Evolutionary conservation across 2,888 invertebrate genomes (phyloP).

Genomic region (Agrochola circellaris): DNA sequence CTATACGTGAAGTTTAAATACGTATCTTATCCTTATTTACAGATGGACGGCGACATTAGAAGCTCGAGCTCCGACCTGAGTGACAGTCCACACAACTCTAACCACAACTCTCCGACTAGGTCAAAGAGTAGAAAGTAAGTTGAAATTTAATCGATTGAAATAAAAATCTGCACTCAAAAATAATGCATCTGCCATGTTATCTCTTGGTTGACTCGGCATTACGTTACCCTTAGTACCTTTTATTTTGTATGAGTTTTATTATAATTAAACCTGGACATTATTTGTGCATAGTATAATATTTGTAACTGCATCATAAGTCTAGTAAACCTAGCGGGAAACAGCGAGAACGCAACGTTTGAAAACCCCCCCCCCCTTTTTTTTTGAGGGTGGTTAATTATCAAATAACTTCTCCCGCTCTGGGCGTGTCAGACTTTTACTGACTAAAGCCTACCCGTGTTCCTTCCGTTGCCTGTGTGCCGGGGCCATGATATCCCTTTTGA

Average conservation of each 20-base stretch:
- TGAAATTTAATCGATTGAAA: not conserved
- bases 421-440: too few relatives aligned
- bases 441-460: too few relatives aligned
- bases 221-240: too few relatives aligned
- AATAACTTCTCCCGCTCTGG: too few relatives aligned
- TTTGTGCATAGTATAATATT: not conserved
- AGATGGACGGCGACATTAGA: slow-evolving; percentile 97
- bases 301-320: not conserved
- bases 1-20: not conserved
- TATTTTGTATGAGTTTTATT: too few relatives aligned
- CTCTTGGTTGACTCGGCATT: not conserved
- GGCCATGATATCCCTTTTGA: too few relatives aligned
- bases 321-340: not conserved
- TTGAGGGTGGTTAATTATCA: too few relatives aligned
- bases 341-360: too few relatives aligned
- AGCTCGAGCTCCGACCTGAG: slow-evolving; percentile 94
- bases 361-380: too few relatives aligned
- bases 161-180: too few relatives aligned
- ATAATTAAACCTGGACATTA: too few relatives aligned
- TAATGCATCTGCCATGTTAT: not conserved
- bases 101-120: slow-evolving; percentile 80
- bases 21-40: slow-evolving; percentile 58
- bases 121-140: slow-evolving; percentile 83
- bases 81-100: slow-evolving; percentile 90
- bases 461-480: too few relatives aligned